A percentile compares a stretch with the other conserved stretches of the same genome.
Evolutionary conservation across 2,888 invertebrate genomes (phyloP).

Genomic region (Catotricha subobsoleta): DNA sequence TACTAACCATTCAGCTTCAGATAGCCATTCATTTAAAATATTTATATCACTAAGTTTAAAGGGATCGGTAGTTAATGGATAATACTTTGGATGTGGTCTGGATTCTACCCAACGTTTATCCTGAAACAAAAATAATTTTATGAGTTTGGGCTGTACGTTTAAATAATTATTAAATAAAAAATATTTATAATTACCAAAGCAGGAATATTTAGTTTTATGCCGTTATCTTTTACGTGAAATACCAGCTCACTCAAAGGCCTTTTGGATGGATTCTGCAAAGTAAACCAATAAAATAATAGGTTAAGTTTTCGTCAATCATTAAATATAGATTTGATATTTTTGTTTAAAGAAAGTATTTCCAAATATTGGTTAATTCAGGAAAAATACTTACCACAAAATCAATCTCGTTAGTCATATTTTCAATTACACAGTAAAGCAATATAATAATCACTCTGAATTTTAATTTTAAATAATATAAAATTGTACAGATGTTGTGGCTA

Average conservation of each 20-base stretch:
- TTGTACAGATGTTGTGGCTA: too few relatives aligned
- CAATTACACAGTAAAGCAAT: too few relatives aligned
- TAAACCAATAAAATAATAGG: background rate
- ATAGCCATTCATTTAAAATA: too few relatives aligned
- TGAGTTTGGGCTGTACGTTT: background rate
- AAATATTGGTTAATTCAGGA: background rate
- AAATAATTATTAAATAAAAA: background rate
- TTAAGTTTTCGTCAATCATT: background rate
- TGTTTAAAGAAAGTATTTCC: background rate
- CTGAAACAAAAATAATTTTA: slow-evolving; percentile 9
- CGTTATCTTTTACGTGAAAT: slow-evolving; percentile 32
- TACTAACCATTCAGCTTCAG: too few relatives aligned
- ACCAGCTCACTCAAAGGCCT: slow-evolving; percentile 35
- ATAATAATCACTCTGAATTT: too few relatives aligned
- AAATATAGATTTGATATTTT: too few relatives aligned
- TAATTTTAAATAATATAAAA: background rate
- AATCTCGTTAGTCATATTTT: background rate
- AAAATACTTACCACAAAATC: slow-evolving; percentile 9
- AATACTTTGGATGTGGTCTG: slow-evolving; percentile 38
- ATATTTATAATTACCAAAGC: slow-evolving; percentile 43
- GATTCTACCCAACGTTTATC: slow-evolving; percentile 34
- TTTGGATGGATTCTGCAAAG: slow-evolving; percentile 36
- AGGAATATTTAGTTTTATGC: slow-evolving; percentile 35
- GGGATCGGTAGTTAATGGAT: slow-evolving; percentile 25
- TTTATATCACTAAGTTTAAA: too few relatives aligned